These are phyloP conservation scores for Drosophila pseudoobscura DNA, from an alignment of 1,140 invertebrate genomes.

Conservation along the genomic window DNA sequence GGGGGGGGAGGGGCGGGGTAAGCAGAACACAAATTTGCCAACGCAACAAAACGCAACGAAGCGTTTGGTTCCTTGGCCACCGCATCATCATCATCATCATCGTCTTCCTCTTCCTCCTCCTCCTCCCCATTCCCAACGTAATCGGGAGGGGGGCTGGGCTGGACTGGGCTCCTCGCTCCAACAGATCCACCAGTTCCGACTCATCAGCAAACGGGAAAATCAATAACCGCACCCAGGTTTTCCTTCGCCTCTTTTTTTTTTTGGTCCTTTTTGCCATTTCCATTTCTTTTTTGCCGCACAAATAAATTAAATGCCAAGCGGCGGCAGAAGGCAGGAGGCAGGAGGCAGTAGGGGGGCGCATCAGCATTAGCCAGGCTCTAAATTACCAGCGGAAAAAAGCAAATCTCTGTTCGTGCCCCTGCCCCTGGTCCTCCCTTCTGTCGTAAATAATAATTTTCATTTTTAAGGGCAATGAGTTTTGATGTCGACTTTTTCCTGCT, in stretches of 20 bases:
- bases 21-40: constrained; percentile 51
- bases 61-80: constrained; percentile 38
- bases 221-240: constrained; percentile 74
- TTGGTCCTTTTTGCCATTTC: background rate
- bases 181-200: constrained; percentile 43
- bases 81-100: constrained; percentile 37
- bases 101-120: constrained; percentile 33
- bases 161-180: constrained; percentile 23
- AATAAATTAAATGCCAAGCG: constrained; percentile 42
- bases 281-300: constrained; percentile 34
- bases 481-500: constrained; percentile 15
- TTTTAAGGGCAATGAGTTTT: constrained; percentile 26
- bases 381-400: constrained; percentile 30
- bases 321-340: constrained; percentile 18
- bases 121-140: background rate
- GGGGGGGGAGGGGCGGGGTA: no score
- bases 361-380: constrained; percentile 48
- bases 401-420: constrained; percentile 36
- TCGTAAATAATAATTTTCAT: constrained; percentile 58
- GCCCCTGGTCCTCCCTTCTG: background rate
- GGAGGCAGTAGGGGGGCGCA: constrained; percentile 2
- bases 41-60: constrained; percentile 59
- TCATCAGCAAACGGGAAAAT: constrained; percentile 70
- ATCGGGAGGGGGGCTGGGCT: constrained; percentile 7
- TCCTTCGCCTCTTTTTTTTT: constrained; percentile 18